phyloP scores from a whole-genome alignment of 2,888 invertebrate genomes.

The Portevinia maculata region DNA sequence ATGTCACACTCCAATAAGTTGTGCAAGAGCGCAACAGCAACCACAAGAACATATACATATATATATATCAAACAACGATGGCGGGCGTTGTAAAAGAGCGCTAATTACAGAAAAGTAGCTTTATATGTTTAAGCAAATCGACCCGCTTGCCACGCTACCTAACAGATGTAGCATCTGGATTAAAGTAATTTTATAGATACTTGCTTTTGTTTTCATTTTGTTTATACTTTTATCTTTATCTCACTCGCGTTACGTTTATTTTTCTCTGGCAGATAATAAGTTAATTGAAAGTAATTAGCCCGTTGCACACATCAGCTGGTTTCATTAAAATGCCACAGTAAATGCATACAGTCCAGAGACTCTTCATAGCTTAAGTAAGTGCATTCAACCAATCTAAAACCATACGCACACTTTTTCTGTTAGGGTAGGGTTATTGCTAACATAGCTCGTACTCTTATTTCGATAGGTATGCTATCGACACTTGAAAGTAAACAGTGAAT shows the following conservation, averaged over 20 bases:
- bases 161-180: constrained; percentile 58
- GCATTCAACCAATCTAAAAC: too few relatives aligned
- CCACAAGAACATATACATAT: constrained; percentile 1
- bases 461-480: too few relatives aligned
- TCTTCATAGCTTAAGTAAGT: too few relatives aligned
- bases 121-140: constrained; percentile 5
- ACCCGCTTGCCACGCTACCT: constrained; percentile 2
- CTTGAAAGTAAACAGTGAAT: too few relatives aligned
- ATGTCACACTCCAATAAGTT: constrained; percentile 40
- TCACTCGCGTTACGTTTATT: constrained; percentile 14
- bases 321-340: too few relatives aligned
- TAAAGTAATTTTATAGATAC: constrained; percentile 55
- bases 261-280: constrained; percentile 28
- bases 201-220: constrained; percentile 27
- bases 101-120: constrained; percentile 15
- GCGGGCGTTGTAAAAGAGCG: too few relatives aligned
- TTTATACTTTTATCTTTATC: constrained; percentile 24
- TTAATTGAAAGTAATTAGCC: constrained; percentile 64
- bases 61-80: too few relatives aligned
- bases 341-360: too few relatives aligned
- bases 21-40: constrained; percentile 12
- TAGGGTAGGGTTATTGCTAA: too few relatives aligned
- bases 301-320: constrained; percentile 44
- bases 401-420: too few relatives aligned
- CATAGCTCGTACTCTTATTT: too few relatives aligned